These are phyloP conservation scores for Leptoteleia sp. DNA, from an alignment of 1,140 invertebrate genomes.

Conservation along the genomic window DNA sequence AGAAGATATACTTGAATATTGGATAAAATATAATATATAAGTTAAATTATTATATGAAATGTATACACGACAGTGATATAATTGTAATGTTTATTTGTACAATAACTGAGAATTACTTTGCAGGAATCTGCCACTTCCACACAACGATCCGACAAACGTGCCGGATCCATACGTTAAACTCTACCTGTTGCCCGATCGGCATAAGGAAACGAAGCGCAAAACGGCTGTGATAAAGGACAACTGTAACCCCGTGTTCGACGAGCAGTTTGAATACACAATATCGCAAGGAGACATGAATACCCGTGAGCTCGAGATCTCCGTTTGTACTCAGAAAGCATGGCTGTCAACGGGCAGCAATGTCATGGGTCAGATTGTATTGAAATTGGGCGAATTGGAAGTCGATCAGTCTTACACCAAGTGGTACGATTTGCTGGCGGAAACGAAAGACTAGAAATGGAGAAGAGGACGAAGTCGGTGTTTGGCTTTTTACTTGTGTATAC, in stretches of 20 bases:
- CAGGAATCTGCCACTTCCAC: slow-evolving; percentile 89
- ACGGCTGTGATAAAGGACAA: slow-evolving; percentile 93
- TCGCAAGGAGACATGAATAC: slow-evolving; percentile 88
- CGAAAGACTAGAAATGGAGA: slow-evolving; percentile 74
- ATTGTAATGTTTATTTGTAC: too few relatives aligned
- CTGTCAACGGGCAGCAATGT: slow-evolving; percentile 88
- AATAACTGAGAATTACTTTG: slow-evolving; percentile 56
- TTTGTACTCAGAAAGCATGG: slow-evolving; percentile 91
- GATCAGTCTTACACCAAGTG: slow-evolving; percentile 85
- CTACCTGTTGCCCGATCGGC: slow-evolving; percentile 93
- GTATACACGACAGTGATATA: too few relatives aligned
- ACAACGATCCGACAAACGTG: slow-evolving; percentile 91
- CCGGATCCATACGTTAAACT: slow-evolving; percentile 97
- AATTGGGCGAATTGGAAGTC: slow-evolving; percentile 85
- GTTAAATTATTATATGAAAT: too few relatives aligned
- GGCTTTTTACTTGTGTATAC: slow-evolving; percentile 46
- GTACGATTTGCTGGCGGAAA: slow-evolving; percentile 87
- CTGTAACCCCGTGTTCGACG: slow-evolving; percentile 95
- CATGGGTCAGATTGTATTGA: slow-evolving; percentile 88
- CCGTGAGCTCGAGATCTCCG: slow-evolving; percentile 88
- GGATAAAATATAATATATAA: too few relatives aligned
- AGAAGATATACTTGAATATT: too few relatives aligned
- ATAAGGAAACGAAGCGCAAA: slow-evolving; percentile 94
- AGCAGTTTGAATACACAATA: slow-evolving; percentile 92
- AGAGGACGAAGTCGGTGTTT: slow-evolving; percentile 57